A percentile compares a stretch with the other conserved stretches of the same genome.
Evolutionary conservation across 2,888 invertebrate species (phyloP).

Genomic region (Phyllotreta striolata): DNA sequence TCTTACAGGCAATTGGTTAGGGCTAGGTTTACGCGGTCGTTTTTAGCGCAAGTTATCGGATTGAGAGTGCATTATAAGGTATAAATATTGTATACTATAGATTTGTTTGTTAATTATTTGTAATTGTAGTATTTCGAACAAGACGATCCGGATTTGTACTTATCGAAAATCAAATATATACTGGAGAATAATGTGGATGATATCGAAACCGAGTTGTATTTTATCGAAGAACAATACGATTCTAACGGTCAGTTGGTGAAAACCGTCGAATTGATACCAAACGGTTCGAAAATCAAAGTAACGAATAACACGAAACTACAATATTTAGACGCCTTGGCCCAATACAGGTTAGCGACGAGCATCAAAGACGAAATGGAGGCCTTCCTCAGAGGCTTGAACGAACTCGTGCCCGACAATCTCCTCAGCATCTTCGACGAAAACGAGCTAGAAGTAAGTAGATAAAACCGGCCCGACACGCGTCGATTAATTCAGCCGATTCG

Average conservation of each 20-base stretch:
- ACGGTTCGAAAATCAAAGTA: slow-evolving; percentile 79
- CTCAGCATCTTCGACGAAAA: slow-evolving; percentile 96
- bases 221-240: slow-evolving; percentile 90
- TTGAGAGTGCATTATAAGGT: slow-evolving; percentile 93
- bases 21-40: slow-evolving; percentile 89
- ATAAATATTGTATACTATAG: too few species aligned
- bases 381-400: slow-evolving; percentile 89
- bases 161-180: slow-evolving; percentile 93
- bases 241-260: slow-evolving; percentile 76
- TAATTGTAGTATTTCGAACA: slow-evolving; percentile 89
- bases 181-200: slow-evolving; percentile 88
- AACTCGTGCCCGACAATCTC: slow-evolving; percentile 91
- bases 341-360: slow-evolving; percentile 84
- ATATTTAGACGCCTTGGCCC: slow-evolving; percentile 89
- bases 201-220: slow-evolving; percentile 82
- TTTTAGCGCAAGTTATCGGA: slow-evolving; percentile 93
- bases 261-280: slow-evolving; percentile 84
- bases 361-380: slow-evolving; percentile 85
- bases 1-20: slow-evolving; percentile 89
- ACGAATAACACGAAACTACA: slow-evolving; percentile 78
- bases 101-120: slow-evolving; percentile 14
- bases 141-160: slow-evolving; percentile 92
- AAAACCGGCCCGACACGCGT: too few species aligned
- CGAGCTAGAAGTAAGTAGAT: slow-evolving; percentile 83
- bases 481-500: too few species aligned